phyloP scores from a whole-genome alignment of 2,113 vertebrate genomes.

The human (Homo sapiens) region DNA sequence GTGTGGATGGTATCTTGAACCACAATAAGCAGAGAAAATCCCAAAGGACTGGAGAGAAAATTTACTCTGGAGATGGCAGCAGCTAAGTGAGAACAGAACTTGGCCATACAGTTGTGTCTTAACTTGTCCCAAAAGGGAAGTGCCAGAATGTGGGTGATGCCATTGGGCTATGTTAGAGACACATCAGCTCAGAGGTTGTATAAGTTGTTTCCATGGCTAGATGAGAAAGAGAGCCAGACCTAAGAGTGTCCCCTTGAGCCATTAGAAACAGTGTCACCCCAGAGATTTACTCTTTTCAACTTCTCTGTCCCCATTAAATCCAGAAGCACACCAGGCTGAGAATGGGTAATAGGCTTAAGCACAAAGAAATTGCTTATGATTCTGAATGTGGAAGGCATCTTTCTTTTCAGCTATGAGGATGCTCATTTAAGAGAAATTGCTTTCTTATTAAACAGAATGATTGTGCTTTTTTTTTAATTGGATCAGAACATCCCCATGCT shows the following conservation, averaged over 20 bases:
- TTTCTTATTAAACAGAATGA: constrained; percentile 48
- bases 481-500: neutral
- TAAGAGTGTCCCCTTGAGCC: neutral
- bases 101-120: neutral
- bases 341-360: neutral
- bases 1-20: neutral
- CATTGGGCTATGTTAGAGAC: neutral
- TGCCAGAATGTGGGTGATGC: neutral
- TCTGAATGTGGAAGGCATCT: neutral
- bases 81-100: neutral
- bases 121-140: neutral
- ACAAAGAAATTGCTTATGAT: neutral
- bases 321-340: neutral
- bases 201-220: neutral
- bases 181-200: neutral
- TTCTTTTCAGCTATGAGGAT: neutral
- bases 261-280: neutral
- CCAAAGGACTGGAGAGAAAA: neutral
- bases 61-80: neutral
- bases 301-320: neutral
- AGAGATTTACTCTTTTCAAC: neutral
- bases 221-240: neutral
- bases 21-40: neutral
- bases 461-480: constrained; percentile 39
- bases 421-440: constrained; percentile 2